Percentiles rank a stretch among this genome's conserved stretches.
Evolutionary conservation across 2,888 invertebrate species (phyloP).

Genomic region (Liposcelis brunnea): DNA sequence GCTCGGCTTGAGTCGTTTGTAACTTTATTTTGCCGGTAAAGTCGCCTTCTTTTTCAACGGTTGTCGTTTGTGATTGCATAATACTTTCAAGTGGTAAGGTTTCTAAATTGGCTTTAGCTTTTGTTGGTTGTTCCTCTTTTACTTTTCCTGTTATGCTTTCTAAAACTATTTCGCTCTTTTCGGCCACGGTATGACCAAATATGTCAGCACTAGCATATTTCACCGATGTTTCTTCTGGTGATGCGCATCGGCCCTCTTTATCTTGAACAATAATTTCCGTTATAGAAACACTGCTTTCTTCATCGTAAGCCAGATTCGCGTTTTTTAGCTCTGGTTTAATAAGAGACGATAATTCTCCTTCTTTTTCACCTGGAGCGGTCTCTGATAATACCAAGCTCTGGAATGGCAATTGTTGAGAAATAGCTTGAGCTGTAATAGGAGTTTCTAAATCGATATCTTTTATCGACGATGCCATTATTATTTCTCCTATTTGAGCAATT

Average conservation of each 20-base stretch:
- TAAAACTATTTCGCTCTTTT: conserved; percentile 30
- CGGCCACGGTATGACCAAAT: conserved; percentile 29
- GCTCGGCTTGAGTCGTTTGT: conserved; percentile 16
- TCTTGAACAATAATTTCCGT: conserved; percentile 25
- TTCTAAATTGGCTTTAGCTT: conserved; percentile 23
- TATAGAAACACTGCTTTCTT: conserved; percentile 23
- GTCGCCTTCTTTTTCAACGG: conserved; percentile 26
- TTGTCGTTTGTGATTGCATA: conserved; percentile 21
- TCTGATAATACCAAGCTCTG: conserved; percentile 38
- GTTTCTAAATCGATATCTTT: conserved; percentile 17
- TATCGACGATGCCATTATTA: conserved; percentile 18
- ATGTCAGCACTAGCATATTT: conserved; percentile 18
- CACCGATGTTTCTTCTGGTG: conserved; percentile 14
- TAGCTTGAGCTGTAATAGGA: conserved; percentile 23
- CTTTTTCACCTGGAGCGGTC: conserved; percentile 26
- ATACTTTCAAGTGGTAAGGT: conserved; percentile 28
- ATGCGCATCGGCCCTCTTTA: conserved; percentile 20
- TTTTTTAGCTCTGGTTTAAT: conserved; percentile 20
- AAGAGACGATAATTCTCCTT: conserved; percentile 22
- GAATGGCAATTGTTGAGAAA: conserved; percentile 28
- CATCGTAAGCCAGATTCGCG: conserved; percentile 23
- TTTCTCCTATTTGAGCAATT: conserved; percentile 25
- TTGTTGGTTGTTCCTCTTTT: conserved; percentile 18
- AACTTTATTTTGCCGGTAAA: conserved; percentile 15
- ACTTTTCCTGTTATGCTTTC: conserved; percentile 20